Evolutionary conservation across 2,797 vertebrate species (phyloP), one percentile per base, ranked within the genome.

Genomic region (Mareca strepera): DNA sequence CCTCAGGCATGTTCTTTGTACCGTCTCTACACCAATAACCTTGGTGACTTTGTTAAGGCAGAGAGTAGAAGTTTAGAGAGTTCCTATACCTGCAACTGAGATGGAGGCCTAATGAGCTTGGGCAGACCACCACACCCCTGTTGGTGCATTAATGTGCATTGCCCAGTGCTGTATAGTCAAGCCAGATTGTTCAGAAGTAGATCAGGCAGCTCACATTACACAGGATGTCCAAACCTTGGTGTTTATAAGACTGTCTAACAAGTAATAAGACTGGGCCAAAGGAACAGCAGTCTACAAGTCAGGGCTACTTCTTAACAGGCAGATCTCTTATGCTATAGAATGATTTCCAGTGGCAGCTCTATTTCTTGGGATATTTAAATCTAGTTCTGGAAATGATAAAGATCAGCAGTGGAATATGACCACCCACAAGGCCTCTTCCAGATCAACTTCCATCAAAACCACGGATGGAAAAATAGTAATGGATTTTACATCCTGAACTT

Each of bases 141-240:
- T 37, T 35, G n/a, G 21, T 13, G 11, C 12, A 33, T 17, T 46
- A 14, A 8, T 7, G 48, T 56, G 11, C 56, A 14, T 41, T 55
- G 25, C 14, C 59, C 66, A 26, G 23, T 26, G 28, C 39, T 60
- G 12, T 31, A 17, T 0, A 39, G 23, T 63, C 43, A 80, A 89
- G 9, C 9, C 55, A 82, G 31, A 67, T 2, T 31, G 29, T 29
- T 66, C 46, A 59, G 41, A 75, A 72, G 5, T 3, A 60, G 15
- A 43, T 23, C 0, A 2, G 25, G 28, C 5, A 37, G n/a, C 20
- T 66, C 35, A 37, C 20, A 22, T 72, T 23, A 14, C 22, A 12
- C 2, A 1, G 1, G 29, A 12, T 9, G 13, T 44, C 14, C 6
- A 9, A 58, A 37, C 6, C 39, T 6, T 5, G 5, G 6, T 5